A percentile compares a stretch with the other conserved stretches of the same genome.
Evolutionary conservation across 2,797 vertebrate species (phyloP).

Genomic region (Falco columbarius): DNA sequence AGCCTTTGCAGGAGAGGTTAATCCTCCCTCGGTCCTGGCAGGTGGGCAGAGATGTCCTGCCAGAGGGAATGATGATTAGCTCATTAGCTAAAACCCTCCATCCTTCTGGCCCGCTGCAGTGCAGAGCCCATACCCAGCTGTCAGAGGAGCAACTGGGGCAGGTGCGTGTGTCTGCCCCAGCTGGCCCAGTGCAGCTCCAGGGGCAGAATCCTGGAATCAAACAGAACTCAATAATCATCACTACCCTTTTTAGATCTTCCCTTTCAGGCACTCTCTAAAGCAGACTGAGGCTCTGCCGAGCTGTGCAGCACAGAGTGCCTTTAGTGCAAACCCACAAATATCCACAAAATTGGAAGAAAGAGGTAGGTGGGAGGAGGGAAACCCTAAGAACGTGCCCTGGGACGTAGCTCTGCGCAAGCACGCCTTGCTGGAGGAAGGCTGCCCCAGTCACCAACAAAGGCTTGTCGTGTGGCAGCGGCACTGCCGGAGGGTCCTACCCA

Average conservation of each 20-base stretch:
- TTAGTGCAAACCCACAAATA: constrained; percentile 1
- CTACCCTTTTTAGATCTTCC: not conserved
- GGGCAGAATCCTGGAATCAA: not conserved
- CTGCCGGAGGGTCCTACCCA: not conserved
- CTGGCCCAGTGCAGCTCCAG: not conserved
- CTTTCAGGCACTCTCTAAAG: not conserved
- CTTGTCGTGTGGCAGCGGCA: not conserved
- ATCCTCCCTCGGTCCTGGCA: not conserved
- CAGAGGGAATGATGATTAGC: not conserved
- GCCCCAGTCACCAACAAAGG: not conserved
- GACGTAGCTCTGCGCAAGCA: not conserved
- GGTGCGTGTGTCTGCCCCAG: not conserved
- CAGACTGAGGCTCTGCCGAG: not conserved
- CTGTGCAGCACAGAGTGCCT: not conserved
- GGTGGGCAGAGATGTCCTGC: not conserved
- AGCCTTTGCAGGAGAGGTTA: not conserved
- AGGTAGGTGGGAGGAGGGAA: constrained; percentile 33
- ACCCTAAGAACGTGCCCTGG: constrained; percentile 3
- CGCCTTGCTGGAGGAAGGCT: not conserved
- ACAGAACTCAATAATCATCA: not conserved
- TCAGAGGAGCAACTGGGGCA: not conserved
- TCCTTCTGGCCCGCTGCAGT: not conserved
- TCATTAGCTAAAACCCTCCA: not conserved
- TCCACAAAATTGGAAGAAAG: constrained; percentile 36
- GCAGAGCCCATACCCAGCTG: not conserved